Percentiles rank a stretch among this genome's conserved stretches.
Evolutionary conservation across 2,888 invertebrate genomes (phyloP).

Genomic region (Nomada hirtipes): DNA sequence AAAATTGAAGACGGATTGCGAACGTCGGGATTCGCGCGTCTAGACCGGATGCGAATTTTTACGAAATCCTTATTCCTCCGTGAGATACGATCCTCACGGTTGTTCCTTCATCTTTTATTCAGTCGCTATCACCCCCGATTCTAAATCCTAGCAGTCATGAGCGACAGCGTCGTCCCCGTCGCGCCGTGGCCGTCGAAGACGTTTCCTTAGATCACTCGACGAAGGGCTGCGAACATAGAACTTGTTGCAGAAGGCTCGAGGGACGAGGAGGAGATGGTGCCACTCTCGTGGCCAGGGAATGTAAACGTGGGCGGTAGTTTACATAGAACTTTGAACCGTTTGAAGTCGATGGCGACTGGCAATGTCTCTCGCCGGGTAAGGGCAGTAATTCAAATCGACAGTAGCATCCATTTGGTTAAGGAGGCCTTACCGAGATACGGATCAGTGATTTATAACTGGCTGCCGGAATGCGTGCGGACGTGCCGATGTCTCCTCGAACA

Average conservation of each 20-base stretch:
- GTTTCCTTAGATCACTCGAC: slow-evolving; percentile 64
- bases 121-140: slow-evolving; percentile 63
- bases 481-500: slow-evolving; percentile 71
- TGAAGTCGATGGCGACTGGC: slow-evolving; percentile 67
- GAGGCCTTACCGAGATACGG: slow-evolving; percentile 72
- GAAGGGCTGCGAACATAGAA: slow-evolving; percentile 46
- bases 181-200: slow-evolving; percentile 28
- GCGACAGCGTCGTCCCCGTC: slow-evolving; percentile 26
- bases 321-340: slow-evolving; percentile 75
- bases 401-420: slow-evolving; percentile 77
- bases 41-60: slow-evolving; percentile 31
- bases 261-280: neutral
- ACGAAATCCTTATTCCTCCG: slow-evolving; percentile 29
- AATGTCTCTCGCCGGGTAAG: slow-evolving; percentile 68
- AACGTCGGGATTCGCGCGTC: slow-evolving; percentile 25
- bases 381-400: slow-evolving; percentile 78
- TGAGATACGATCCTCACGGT: slow-evolving; percentile 23
- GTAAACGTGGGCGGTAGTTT: slow-evolving; percentile 76
- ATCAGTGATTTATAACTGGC: slow-evolving; percentile 77
- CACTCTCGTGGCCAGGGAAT: slow-evolving; percentile 56
- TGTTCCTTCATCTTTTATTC: slow-evolving; percentile 61
- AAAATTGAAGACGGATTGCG: slow-evolving; percentile 2
- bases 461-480: slow-evolving; percentile 77
- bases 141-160: slow-evolving; percentile 54
- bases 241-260: neutral